Base-by-base conservation (phyloP, 1,140 invertebrate species). In the Drosophila ogumai region DNA sequence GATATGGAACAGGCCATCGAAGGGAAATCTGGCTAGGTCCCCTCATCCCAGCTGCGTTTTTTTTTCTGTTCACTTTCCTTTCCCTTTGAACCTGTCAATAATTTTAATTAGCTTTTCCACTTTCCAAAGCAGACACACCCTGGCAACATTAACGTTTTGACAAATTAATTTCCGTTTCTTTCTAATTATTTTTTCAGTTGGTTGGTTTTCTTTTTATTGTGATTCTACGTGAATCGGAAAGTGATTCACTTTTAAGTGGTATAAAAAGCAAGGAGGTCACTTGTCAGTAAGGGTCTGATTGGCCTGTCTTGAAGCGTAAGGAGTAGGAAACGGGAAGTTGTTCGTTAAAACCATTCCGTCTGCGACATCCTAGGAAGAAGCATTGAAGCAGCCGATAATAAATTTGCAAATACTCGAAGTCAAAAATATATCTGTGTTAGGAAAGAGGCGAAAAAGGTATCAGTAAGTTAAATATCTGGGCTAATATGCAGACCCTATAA, bases 81-180 rank as follows among this genome's bases (percentile, higher is more conserved):
- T 57, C 17, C 1, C 41, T 66, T 60, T 61, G 50, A 61, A 52
- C 61, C 47, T 44, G 74, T 58, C 64, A 58, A 81, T 69, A 63
- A 65, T 74, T 61, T 68, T 67, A 86, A 85, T 85, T 81, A 81
- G 36, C n/a, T 77, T 55, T 68, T 73, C 66, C 49, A 50, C 28
- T 34, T 31, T 55, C 50, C 52, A 32, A 8, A n/a, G 13, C 40
- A 34, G 57, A 40, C 40, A 15, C 12, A 40, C 40, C 34, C 10
- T 19, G 49, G 31, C 49, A 50, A 61, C 52, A 31, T 40, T 43
- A 43, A 72, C 60, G 75, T 58, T 68, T 71, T 82, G 79, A 87
- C 82, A 87, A 87, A 87, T 87, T 87, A 66, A 88, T 87, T 87
- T 87, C 82, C 84, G 82, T 58, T 65, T 59, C 61, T 68, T 56